These are phyloP conservation scores for Eremobia ochroleuca DNA, from an alignment of 2,888 invertebrate genomes.

Conservation along the genomic window DNA sequence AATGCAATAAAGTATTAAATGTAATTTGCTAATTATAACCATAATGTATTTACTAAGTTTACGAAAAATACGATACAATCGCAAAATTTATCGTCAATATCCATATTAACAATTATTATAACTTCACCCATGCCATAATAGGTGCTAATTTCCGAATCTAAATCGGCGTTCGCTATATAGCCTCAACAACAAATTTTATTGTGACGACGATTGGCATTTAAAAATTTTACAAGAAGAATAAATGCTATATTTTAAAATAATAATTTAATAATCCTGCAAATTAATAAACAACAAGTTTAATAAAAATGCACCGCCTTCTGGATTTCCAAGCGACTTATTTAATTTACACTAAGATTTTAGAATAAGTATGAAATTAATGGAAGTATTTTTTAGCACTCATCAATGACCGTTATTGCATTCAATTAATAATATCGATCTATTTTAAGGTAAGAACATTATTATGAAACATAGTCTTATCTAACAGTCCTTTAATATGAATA, in stretches of 20 bases:
- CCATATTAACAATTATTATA: slow-evolving; percentile 69
- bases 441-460: slow-evolving; percentile 60
- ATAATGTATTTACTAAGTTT: slow-evolving; percentile 70
- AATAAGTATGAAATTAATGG: slow-evolving; percentile 66
- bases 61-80: slow-evolving; percentile 72
- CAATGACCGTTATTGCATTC: slow-evolving; percentile 63
- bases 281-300: slow-evolving; percentile 48
- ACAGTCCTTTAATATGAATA: slow-evolving; percentile 64
- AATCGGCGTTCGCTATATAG: slow-evolving; percentile 61
- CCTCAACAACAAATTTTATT: slow-evolving; percentile 59
- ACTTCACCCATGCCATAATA: slow-evolving; percentile 63
- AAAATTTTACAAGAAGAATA: slow-evolving; percentile 64
- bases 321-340: slow-evolving; percentile 33
- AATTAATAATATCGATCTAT: slow-evolving; percentile 58
- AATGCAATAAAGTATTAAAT: slow-evolving; percentile 75
- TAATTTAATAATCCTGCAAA: slow-evolving; percentile 64
- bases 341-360: slow-evolving; percentile 60
- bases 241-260: slow-evolving; percentile 64
- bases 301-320: slow-evolving; percentile 53
- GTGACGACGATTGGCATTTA: slow-evolving; percentile 53
- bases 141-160: slow-evolving; percentile 61
- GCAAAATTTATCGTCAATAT: slow-evolving; percentile 67
- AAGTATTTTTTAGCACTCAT: slow-evolving; percentile 67
- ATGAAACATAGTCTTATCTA: slow-evolving; percentile 62
- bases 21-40: slow-evolving; percentile 75